Evolutionary conservation across 2,888 invertebrate species (phyloP), one percentile per base, ranked within the genome.

Genomic region (Hedya salicella): DNA sequence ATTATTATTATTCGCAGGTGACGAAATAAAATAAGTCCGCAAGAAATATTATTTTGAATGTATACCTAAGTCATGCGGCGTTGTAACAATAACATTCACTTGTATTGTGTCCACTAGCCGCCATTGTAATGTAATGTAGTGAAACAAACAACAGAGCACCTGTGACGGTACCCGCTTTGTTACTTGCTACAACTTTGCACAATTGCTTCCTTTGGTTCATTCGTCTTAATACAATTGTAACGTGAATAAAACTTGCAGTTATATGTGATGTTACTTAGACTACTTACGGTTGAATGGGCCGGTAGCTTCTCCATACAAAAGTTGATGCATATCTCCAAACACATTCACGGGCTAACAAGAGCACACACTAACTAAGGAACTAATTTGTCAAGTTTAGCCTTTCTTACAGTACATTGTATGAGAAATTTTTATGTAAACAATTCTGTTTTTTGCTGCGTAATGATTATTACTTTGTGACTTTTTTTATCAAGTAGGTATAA

Each of bases 71-170:
- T 71, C 48, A 73, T 69, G 72, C 30, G 76, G 39, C 8, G 44
- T 25, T 57, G 59, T 44, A 61, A 62, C 61, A 67, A 72, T 70
- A 71, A 71, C 70, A 73, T 74, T 70, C 69, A 50, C 67, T 68
- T 69, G 73, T 70, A 77, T 78, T 78, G 74, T 78, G 72, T 68
- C 71, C 72, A 69, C 71, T 61, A 68, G 73, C 68, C 73, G 77
- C 78, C 78, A 80, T 76, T 78, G 72, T 70, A 73, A 75, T 69
- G 63, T 77, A 80, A 81, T 77, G 79, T 80, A 73, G 75, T 69
- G 75, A 78, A 74, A 80, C 74, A 77, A 75, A 36, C 70, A 70
- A 69, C 71, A 70, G 72, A 72, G 74, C 80, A 81, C 77, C 77
- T 75, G 69, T 62, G 70, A 70, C 66, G 66, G 57, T 19, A 13